Conservation (phyloP, 2,113 vertebrate genomes). For the Mionectes macconnelli region DNA sequence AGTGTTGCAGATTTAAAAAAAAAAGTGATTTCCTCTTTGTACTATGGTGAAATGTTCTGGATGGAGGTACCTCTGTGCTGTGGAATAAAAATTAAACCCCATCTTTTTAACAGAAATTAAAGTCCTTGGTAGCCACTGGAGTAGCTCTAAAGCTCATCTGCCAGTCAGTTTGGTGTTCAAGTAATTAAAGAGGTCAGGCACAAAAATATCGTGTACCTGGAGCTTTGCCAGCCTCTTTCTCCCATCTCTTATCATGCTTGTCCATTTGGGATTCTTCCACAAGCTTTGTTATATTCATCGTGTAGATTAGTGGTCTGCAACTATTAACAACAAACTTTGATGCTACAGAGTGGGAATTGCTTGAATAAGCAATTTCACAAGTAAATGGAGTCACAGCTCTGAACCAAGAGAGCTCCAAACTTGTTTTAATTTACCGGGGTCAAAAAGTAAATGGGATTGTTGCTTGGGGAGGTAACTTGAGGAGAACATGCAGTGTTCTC, state of each 20-base stretch:
- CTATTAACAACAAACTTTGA: slow-evolving; percentile 68
- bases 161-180: neutral
- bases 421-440: slow-evolving; percentile 66
- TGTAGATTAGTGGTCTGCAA: slow-evolving; percentile 62
- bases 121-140: neutral
- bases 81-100: neutral
- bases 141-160: slow-evolving; percentile 30
- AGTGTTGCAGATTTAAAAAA: neutral
- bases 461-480: slow-evolving; percentile 41
- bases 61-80: rapidly evolving
- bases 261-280: slow-evolving; percentile 58
- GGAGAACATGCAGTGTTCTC: neutral
- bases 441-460: slow-evolving; percentile 58
- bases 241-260: slow-evolving; percentile 46
- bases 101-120: neutral
- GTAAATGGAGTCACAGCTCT: slow-evolving; percentile 53
- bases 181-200: slow-evolving; percentile 59
- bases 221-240: slow-evolving; percentile 44
- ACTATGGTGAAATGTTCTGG: neutral
- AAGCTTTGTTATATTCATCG: slow-evolving; percentile 55
- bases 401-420: slow-evolving; percentile 52
- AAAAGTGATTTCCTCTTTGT: neutral
- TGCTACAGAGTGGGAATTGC: slow-evolving; percentile 62
- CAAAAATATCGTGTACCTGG: slow-evolving; percentile 24
- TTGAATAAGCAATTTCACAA: slow-evolving; percentile 63